Evolutionary conservation across 2,797 vertebrate species (phyloP).

Genomic region (Poliocrania exsul): DNA sequence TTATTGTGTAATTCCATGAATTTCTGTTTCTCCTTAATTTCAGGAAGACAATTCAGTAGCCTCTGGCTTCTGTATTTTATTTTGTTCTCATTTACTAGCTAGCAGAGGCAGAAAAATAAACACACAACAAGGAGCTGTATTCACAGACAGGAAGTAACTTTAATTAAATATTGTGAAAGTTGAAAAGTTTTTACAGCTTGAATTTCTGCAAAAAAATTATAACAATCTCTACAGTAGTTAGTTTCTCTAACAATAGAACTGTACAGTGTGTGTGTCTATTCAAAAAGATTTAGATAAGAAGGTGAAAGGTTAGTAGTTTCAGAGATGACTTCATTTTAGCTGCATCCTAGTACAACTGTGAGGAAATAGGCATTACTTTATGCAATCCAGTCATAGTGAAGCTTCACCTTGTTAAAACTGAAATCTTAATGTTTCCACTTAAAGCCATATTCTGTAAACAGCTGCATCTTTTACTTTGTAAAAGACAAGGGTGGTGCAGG

Average conservation of each 20-base stretch:
- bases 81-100: not conserved
- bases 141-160: conserved; percentile 99
- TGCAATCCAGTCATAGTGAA: conserved; percentile 78
- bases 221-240: conserved; percentile 99
- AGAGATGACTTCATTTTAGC: conserved; percentile 81
- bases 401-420: conserved; percentile 71
- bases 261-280: conserved; percentile 97
- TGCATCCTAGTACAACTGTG: conserved; percentile 76
- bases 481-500: conserved; percentile 41
- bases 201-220: conserved; percentile 96
- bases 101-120: conserved; percentile 75
- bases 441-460: conserved; percentile 84
- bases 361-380: conserved; percentile 73
- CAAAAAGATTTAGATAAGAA: conserved; percentile 83
- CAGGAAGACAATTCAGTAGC: not conserved
- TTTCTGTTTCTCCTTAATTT: conserved; percentile 19
- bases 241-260: conserved; percentile 92
- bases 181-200: conserved; percentile 99
- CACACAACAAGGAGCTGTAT: conserved; percentile 75
- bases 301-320: conserved; percentile 82
- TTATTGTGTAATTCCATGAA: not conserved
- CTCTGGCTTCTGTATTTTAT: not conserved
- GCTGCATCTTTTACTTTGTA: conserved; percentile 72
- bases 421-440: conserved; percentile 76
- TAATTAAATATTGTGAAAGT: conserved; percentile 99